phyloP scores from a whole-genome alignment of 1,140 invertebrate genomes.

The Penaeus japonicus region DNA sequence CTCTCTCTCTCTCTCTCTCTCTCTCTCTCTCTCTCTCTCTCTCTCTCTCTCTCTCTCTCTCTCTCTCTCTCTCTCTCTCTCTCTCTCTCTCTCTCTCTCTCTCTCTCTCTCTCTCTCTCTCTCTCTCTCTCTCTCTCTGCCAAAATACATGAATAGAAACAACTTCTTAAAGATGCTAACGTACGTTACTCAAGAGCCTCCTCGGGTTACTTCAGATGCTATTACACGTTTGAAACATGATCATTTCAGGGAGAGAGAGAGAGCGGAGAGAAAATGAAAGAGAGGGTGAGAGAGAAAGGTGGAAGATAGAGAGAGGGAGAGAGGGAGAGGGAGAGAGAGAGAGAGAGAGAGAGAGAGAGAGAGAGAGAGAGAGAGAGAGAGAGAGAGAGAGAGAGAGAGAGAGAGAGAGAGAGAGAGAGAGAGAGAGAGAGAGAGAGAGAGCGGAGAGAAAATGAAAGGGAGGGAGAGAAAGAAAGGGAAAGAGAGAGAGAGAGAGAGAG shows the following conservation, averaged over 20 bases:
- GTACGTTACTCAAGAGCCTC: too few relatives aligned
- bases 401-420: slow-evolving; percentile 9
- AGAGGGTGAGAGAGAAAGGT: background rate
- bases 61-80: background rate
- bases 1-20: slow-evolving; percentile 18
- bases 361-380: background rate
- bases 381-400: slow-evolving; percentile 12
- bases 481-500: background rate
- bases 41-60: background rate
- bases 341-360: background rate
- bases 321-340: slow-evolving; percentile 4
- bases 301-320: slow-evolving; percentile 14
- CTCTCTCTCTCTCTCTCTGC: background rate
- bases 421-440: slow-evolving; percentile 4
- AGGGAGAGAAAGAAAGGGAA: background rate
- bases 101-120: slow-evolving; percentile 9
- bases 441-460: background rate
- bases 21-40: background rate
- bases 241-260: background rate
- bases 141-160: background rate
- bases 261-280: background rate
- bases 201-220: too few relatives aligned
- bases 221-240: background rate
- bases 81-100: background rate
- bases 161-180: background rate